A percentile compares a stretch with the other conserved stretches of the same genome.
These are phyloP conservation scores for Himalopsyche japonica DNA, from an alignment of 2,888 invertebrate species.

Conservation along the genomic window DNA sequence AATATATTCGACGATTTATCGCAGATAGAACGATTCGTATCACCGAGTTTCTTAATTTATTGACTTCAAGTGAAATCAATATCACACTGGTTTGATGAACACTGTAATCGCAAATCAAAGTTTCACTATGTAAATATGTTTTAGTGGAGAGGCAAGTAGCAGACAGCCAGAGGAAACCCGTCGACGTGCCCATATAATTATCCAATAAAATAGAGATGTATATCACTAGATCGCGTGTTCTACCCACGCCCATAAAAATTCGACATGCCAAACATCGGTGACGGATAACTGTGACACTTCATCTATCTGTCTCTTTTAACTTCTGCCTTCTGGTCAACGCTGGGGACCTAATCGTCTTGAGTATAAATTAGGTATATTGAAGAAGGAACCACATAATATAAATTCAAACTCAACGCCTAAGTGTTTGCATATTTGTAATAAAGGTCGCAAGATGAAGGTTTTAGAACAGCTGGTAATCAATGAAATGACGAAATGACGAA, in stretches of 20 bases:
- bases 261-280: neutral
- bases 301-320: neutral
- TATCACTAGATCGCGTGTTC: constrained; percentile 16
- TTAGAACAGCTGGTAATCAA: too few species aligned
- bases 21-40: too few species aligned
- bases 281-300: neutral
- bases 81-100: neutral
- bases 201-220: constrained; percentile 21
- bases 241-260: constrained; percentile 1
- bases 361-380: too few species aligned
- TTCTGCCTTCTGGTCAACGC: too few species aligned
- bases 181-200: constrained; percentile 24
- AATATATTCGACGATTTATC: too few species aligned
- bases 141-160: neutral
- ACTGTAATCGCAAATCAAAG: neutral
- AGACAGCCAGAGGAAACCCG: neutral
- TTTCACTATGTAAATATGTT: constrained; percentile 4
- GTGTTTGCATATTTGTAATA: too few species aligned
- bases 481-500: too few species aligned
- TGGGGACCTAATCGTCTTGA: too few species aligned
- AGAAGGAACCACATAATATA: too few species aligned
- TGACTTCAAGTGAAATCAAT: neutral
- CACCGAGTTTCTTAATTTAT: neutral
- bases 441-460: too few species aligned
- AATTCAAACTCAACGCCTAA: too few species aligned